These are phyloP conservation scores for Plodia interpunctella DNA, from an alignment of 1,140 invertebrate species.

Conservation along the genomic window DNA sequence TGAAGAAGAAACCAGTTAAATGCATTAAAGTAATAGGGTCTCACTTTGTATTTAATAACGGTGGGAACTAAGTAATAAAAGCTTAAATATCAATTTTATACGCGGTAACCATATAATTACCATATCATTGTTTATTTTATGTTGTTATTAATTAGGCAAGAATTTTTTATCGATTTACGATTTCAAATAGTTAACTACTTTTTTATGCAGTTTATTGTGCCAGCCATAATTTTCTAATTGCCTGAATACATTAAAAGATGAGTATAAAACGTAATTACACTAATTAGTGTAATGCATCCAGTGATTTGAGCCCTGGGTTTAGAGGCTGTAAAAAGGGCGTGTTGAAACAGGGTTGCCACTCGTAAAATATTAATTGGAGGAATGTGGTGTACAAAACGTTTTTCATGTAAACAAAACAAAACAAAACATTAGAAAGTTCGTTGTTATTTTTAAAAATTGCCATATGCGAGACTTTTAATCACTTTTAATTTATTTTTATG, in stretches of 20 bases:
- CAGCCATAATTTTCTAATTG: conserved; percentile 9
- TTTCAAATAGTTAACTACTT: neutral
- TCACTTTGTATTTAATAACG: too few relatives aligned
- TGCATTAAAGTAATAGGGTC: too few relatives aligned
- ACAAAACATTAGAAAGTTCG: too few relatives aligned
- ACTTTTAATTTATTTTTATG: too few relatives aligned
- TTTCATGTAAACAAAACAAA: neutral
- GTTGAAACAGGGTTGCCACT: conserved; percentile 13
- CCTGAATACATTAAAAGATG: neutral
- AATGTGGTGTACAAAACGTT: neutral
- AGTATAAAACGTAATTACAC: conserved; percentile 40
- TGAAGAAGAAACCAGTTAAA: too few relatives aligned
- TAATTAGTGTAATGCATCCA: conserved; percentile 51
- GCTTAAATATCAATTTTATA: too few relatives aligned
- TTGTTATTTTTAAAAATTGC: too few relatives aligned
- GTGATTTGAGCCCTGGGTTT: conserved; percentile 16
- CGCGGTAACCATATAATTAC: conserved; percentile 5
- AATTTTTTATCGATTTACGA: conserved; percentile 30
- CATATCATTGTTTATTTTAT: conserved; percentile 21
- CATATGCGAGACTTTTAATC: too few relatives aligned
- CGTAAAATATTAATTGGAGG: conserved; percentile 8
- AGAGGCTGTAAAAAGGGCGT: conserved; percentile 31
- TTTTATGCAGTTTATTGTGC: conserved; percentile 17
- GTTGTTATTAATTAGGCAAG: conserved; percentile 32
- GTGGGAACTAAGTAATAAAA: too few relatives aligned